Percentiles rank a stretch among this genome's conserved stretches.
These are phyloP conservation scores for Pseudococcus longispinus DNA, from an alignment of 2,888 invertebrate species.

Conservation along the genomic window DNA sequence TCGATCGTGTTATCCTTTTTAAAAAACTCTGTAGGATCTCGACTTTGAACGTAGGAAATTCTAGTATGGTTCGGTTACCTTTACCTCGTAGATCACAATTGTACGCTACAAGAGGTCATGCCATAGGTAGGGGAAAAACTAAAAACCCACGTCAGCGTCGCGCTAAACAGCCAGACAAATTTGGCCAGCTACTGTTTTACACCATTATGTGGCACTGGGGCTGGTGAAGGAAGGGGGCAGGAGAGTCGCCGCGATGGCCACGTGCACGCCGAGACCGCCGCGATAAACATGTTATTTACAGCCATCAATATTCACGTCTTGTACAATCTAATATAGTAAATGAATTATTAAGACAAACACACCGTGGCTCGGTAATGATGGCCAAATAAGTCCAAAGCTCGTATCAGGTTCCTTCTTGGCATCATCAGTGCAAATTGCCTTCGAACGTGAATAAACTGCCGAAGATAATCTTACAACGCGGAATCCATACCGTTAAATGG, in stretches of 20 bases:
- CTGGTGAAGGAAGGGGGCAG: not conserved
- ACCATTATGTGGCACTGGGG: not conserved
- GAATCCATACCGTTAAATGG: not conserved
- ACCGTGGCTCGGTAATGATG: not conserved
- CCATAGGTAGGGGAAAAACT: not conserved
- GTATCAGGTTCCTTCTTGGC: not conserved
- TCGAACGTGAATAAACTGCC: conserved; percentile 3
- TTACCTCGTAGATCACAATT: not conserved
- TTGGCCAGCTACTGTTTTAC: not conserved
- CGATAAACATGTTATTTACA: conserved; percentile 36
- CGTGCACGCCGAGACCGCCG: not conserved
- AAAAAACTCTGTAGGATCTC: not conserved
- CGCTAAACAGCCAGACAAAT: not conserved
- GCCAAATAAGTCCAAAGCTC: conserved; percentile 31
- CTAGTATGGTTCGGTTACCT: not conserved
- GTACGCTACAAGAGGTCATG: not conserved
- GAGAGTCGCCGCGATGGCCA: not conserved
- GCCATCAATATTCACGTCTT: conserved; percentile 27
- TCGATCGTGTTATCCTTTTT: too few species aligned
- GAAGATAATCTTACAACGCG: not conserved
- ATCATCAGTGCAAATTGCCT: conserved; percentile 1
- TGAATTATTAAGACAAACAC: conserved; percentile 34
- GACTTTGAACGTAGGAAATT: too few species aligned
- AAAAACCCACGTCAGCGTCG: not conserved
- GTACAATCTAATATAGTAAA: not conserved